Evolutionary conservation across 1,140 invertebrate species (phyloP), one percentile per base, ranked within the genome.

Genomic region (Musca vetustissima): DNA sequence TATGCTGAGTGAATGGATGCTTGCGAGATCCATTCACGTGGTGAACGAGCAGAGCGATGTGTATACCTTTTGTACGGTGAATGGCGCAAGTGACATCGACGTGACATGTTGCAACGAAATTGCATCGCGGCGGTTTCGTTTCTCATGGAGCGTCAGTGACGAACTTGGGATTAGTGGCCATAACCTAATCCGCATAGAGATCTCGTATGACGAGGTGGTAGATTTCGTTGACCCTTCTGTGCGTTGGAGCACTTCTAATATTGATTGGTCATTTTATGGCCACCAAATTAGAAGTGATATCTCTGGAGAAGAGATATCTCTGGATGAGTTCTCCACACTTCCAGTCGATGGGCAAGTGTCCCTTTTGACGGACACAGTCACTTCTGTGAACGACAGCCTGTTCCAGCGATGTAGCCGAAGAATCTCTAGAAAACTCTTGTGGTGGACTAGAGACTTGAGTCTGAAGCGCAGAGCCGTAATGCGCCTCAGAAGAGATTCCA

Each of bases 21-120:
- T 57, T 11, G 13, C 53, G 6, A 57, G 55, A 3, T 6, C 21
- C 24, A 25, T 55, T 0, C 48, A 19, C 9, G 25, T 55, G 2
- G 13, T 66, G n/a, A 70, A 59, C 15, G 64, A 69, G 59, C 69
- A 64, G 13, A 70, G 64, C 59, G 64, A 61, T 11, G 22, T 36
- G 21, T 66, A 66, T 28, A 57, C 49, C 15, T 69, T 66, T 24
- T 49, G 50, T 25, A 43, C 36, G 25, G 24, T 15, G 28, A 59
- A 59, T 9, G 6, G 24, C 4, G 14, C 24, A 8, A 59, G 59
- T 14, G 14, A 1, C 47, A 65, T 36, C 21, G 61, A 69, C 55
- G 49, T 69, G n/a, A 53, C 19, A 3, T 14, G 22, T 21, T 25
- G 50, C 17, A 70, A 24, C 28, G 67, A 9, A 43, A 57, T 48